Evolutionary conservation across 2,113 vertebrate species (phyloP).

Genomic region (Marmota monax): DNA sequence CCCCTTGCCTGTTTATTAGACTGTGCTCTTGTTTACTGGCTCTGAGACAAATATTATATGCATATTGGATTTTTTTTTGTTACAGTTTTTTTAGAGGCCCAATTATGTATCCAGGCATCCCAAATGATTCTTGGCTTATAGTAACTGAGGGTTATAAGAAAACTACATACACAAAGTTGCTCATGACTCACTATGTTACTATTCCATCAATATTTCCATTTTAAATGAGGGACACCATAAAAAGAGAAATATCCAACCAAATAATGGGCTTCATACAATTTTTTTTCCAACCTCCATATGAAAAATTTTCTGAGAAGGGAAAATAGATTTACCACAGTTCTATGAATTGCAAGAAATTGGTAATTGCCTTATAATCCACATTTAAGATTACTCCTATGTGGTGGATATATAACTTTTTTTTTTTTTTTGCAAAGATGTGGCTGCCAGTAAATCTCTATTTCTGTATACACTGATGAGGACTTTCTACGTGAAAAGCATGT

Average conservation of each 20-base stretch:
- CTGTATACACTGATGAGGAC: neutral
- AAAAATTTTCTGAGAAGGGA: neutral
- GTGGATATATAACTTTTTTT: neutral
- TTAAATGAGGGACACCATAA: neutral
- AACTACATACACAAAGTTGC: neutral
- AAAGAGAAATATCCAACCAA: neutral
- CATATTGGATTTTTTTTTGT: neutral
- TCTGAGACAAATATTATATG: neutral
- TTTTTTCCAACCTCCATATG: neutral
- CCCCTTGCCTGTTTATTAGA: neutral
- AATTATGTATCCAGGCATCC: neutral
- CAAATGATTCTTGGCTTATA: neutral
- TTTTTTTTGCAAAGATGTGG: neutral
- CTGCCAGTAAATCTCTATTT: neutral
- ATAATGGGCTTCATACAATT: neutral
- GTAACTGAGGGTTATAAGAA: neutral
- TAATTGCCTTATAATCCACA: neutral
- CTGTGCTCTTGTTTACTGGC: neutral
- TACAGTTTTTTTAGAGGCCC: neutral
- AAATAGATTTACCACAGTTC: neutral
- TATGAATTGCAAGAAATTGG: neutral
- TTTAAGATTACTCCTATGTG: neutral
- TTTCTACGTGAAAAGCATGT: neutral
- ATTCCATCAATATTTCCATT: conserved; percentile 1
- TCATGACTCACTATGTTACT: neutral